Evolutionary conservation across 37 sponge, comb jelly and placozoan genomes (phyloP).

Genomic region (Amphimedon queenslandica): DNA sequence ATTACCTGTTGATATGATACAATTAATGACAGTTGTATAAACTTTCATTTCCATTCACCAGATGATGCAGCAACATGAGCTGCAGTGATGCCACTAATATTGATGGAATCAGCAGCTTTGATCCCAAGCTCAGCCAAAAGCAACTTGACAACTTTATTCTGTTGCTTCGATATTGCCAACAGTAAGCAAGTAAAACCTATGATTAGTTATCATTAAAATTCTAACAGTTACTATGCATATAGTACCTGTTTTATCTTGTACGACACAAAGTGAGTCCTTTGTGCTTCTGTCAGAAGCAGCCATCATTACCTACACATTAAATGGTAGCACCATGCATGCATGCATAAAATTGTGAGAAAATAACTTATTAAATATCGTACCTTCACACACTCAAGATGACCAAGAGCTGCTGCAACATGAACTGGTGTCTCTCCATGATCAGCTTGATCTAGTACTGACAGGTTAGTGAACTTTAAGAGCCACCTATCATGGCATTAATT

Average conservation of each 20-base stretch:
- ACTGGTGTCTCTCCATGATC: slow-evolving; percentile 69
- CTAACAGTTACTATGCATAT: neutral
- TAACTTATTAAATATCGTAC: slow-evolving; percentile 14
- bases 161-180: slow-evolving; percentile 56
- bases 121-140: slow-evolving; percentile 55
- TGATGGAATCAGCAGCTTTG: slow-evolving; percentile 44
- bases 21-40: neutral
- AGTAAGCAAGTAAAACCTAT: slow-evolving; percentile 63
- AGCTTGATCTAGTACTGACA: slow-evolving; percentile 30
- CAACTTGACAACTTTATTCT: slow-evolving; percentile 45
- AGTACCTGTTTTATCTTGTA: neutral
- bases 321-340: neutral
- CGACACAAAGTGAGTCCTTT: neutral
- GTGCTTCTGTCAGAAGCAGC: neutral
- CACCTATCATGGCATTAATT: slow-evolving; percentile 29
- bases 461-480: slow-evolving; percentile 54
- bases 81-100: slow-evolving; percentile 63
- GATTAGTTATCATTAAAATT: neutral
- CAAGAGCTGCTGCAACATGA: slow-evolving; percentile 77
- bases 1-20: slow-evolving; percentile 39
- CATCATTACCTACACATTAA: neutral
- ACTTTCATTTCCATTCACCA: slow-evolving; percentile 23
- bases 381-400: slow-evolving; percentile 46
- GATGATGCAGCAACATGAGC: slow-evolving; percentile 70
- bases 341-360: neutral